Base-by-base conservation (phyloP, 2,888 invertebrate genomes). In the Orthosia incerta region DNA sequence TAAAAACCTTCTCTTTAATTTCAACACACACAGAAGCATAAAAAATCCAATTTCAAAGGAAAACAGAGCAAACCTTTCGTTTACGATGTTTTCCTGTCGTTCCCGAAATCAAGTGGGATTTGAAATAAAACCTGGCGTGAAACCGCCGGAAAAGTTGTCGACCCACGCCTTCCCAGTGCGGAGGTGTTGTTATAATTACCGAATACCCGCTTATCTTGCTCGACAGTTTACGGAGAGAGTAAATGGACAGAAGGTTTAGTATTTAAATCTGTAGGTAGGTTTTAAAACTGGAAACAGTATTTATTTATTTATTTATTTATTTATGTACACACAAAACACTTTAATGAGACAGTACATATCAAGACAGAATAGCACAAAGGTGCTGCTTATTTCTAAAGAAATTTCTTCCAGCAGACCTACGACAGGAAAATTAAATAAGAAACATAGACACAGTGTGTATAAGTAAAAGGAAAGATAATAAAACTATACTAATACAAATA, bases 181-280 rank as follows among this genome's bases (percentile, higher is more conserved):
- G 73, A 18, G 53, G 64, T 67, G 63, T 74, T 64, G 66, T 78
- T 64, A 67, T 80, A 80, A 80, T 80, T 80, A 74, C 79, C 48
- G 23, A 64, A 55, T 66, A 51, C 70, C 57, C 50, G 80, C 83
- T 79, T 83, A 80, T 83, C 80, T 83, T 78, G 56, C 71, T 66
- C 26, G 74, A 69, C 78, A 50, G 50, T 82, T 46, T 31, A 50
- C 39, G 13, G 18, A 0, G 0, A 13, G 51, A 61, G 39, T 26
- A 4, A 11, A 53, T 23, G 0, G 2, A 12, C 56, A 77, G 61
- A 74, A 77, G 64, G 51, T 20, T 39, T 39, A 39, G 39, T 39
- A 39, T 9, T 39, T 39, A 9, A 31, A 1, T 9, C 1, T 39
- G 39, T 39, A 9, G 39, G 9, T 39, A 9, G 39, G 7, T 31